A percentile compares a stretch with the other conserved stretches of the same genome.
These are phyloP conservation scores for Anabacerthia variegaticeps DNA, from an alignment of 2,797 vertebrate species.

Conservation along the genomic window DNA sequence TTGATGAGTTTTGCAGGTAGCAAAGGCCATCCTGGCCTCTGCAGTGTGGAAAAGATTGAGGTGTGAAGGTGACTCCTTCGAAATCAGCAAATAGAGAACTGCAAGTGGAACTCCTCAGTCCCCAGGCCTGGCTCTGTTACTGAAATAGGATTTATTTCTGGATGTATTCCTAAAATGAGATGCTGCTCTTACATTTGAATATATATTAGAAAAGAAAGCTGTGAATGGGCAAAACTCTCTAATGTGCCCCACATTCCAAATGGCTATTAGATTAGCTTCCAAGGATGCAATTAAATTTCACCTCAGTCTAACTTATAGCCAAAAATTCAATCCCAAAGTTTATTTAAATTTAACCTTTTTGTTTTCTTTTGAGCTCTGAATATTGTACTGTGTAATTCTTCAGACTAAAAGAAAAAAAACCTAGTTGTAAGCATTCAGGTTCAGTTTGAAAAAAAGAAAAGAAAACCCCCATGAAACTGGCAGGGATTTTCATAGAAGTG, in stretches of 20 bases:
- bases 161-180: not conserved
- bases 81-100: not conserved
- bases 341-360: not conserved
- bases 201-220: conserved; percentile 14
- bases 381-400: not conserved
- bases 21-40: not conserved
- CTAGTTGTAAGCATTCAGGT: not conserved
- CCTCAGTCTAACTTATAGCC: not conserved
- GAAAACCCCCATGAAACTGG: not conserved
- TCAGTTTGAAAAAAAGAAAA: not conserved
- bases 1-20: not conserved
- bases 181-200: not conserved
- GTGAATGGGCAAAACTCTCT: not conserved
- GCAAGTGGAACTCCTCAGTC: not conserved
- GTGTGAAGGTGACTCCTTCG: not conserved
- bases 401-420: not conserved
- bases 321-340: conserved; percentile 5
- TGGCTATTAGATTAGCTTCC: not conserved
- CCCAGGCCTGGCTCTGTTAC: not conserved
- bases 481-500: not conserved
- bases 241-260: not conserved
- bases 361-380: not conserved
- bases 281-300: not conserved
- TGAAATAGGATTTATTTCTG: not conserved
- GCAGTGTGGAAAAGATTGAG: not conserved